Evolutionary conservation across 2,888 invertebrate genomes (phyloP).

Genomic region (Troilus luridus): DNA sequence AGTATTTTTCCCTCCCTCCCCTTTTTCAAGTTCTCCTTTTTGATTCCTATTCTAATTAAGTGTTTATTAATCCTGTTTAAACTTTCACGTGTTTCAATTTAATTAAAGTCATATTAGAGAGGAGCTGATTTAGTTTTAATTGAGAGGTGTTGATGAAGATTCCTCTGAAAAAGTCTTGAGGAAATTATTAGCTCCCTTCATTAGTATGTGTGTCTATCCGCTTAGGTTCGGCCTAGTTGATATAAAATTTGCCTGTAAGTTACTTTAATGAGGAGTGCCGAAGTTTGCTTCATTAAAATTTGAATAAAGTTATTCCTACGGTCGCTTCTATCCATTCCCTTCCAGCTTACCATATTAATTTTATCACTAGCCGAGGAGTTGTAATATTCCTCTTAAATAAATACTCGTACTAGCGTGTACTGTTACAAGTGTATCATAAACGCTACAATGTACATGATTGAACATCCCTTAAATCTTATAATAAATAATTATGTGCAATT

Average conservation of each 20-base stretch:
- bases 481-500: not conserved
- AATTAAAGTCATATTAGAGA: constrained; percentile 52
- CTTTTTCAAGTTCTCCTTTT: constrained; percentile 47
- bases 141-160: constrained; percentile 42
- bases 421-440: not conserved
- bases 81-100: constrained; percentile 33
- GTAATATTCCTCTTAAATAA: not conserved
- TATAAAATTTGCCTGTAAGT: constrained; percentile 39
- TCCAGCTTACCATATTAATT: constrained; percentile 18
- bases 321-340: not conserved
- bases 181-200: not conserved
- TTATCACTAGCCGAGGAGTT: not conserved
- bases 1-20: constrained; percentile 15
- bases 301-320: constrained; percentile 37
- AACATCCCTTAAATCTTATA: not conserved
- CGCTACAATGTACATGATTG: not conserved
- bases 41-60: constrained; percentile 48
- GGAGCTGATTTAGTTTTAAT: constrained; percentile 39
- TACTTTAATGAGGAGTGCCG: constrained; percentile 27
- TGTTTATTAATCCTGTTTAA: constrained; percentile 55
- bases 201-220: constrained; percentile 28
- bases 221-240: not conserved
- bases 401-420: not conserved
- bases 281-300: constrained; percentile 38
- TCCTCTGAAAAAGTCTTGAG: not conserved